Base-by-base conservation (phyloP, 2,888 invertebrate genomes). In the Carabus problematicus region DNA sequence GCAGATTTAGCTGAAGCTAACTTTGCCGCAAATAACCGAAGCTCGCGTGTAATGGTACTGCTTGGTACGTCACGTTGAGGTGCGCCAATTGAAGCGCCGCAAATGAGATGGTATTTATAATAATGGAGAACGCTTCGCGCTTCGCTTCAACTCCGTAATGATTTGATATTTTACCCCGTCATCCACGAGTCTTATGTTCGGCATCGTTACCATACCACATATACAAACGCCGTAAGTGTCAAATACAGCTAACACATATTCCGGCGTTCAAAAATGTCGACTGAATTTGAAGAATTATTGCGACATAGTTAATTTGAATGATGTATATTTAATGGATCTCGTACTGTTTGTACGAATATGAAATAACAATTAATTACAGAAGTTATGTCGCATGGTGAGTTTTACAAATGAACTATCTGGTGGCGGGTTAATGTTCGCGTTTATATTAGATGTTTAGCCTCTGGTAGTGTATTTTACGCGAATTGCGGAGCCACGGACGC, bases 31-130 rank as follows among this genome's bases (percentile, higher is more conserved):
- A 41, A 59, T 41, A 16, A 14, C 42, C 16, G 14, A 16, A 14
- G 58, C 29, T 60, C 60, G 43, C 45, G 60, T 11, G 60, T 59
- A 56, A 56, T 56, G 14, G 39, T 39, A n/a, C 7, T 55, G 55
- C 19, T 29, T n/a, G 45, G n/a, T 45, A 29, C 29, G 29, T 29
- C 29, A 60, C 18, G 29, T 19, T 45, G 29, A 45, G 45, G 45
- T 60, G 43, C 45, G 45, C 41, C 3, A 58, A 58, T n/a, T 16
- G 60, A 18, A 45, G 18, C 43, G 60, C 43, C 16, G 29, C 14
- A 40, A 60, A 60, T 60, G 43, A 60, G 45, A 6, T 12, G 14
- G n/a, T 45, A 45, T 45, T 45, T 14, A 12, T n/a, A 14, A 45
- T n/a, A 12, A 14, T 45, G 45, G 14, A 45, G 7, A 12, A 45